These are phyloP conservation scores for Drosophila funebris DNA, from an alignment of 1,140 invertebrate genomes.

Conservation along the genomic window DNA sequence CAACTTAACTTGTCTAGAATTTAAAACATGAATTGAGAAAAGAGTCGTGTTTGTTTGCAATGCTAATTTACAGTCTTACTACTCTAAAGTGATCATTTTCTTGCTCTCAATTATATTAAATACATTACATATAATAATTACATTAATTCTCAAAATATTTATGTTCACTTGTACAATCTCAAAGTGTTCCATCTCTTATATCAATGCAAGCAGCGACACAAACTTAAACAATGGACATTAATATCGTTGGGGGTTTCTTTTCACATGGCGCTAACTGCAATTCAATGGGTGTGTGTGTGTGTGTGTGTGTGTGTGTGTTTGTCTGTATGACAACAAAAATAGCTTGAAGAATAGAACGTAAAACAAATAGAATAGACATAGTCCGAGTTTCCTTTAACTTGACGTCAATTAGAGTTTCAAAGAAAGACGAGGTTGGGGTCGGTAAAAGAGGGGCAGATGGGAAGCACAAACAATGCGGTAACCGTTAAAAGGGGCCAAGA, in stretches of 20 bases:
- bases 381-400: slow-evolving; percentile 20
- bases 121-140: too few species aligned
- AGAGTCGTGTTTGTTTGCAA: too few species aligned
- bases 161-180: background rate
- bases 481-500: slow-evolving; percentile 21
- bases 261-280: slow-evolving; percentile 39
- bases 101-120: too few species aligned
- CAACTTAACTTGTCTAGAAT: too few species aligned
- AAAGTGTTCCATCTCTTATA: background rate
- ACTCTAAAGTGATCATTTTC: too few species aligned
- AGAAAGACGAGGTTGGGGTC: background rate
- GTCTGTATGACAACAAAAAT: slow-evolving; percentile 11
- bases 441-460: background rate
- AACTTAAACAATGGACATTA: background rate
- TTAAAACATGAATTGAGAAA: too few species aligned
- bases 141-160: too few species aligned
- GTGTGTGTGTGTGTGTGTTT: background rate
- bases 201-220: background rate
- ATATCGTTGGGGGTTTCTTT: background rate
- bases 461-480: background rate
- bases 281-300: slow-evolving; percentile 1
- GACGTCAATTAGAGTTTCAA: slow-evolving; percentile 13
- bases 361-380: slow-evolving; percentile 5
- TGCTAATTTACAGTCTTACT: too few species aligned
- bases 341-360: slow-evolving; percentile 13